Conservation (phyloP, 1,140 invertebrate species). For the Cherax quadricarinatus region DNA sequence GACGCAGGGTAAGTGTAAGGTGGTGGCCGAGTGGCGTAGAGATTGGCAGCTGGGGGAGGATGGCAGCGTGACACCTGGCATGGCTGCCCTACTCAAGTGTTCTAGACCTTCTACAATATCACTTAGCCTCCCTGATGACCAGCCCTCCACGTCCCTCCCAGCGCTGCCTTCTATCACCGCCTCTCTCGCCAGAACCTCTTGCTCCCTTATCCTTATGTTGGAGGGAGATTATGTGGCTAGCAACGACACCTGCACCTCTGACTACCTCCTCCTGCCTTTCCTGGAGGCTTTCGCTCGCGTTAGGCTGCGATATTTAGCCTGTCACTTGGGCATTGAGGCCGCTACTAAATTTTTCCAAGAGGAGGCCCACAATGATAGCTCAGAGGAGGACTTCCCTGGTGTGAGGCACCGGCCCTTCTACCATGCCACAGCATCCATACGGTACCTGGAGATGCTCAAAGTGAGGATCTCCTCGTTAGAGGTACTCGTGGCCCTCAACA, state of each 20-base stretch:
- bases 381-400: conserved; percentile 14
- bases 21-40: conserved; percentile 1
- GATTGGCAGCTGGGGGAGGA: neutral
- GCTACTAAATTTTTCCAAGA: neutral
- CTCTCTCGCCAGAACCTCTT: neutral
- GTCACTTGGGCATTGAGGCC: neutral
- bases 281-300: neutral
- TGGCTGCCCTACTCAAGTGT: neutral
- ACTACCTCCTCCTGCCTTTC: conserved; percentile 9
- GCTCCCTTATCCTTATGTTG: neutral
- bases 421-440: neutral
- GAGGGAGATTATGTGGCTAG: neutral
- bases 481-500: neutral
- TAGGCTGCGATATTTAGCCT: neutral
- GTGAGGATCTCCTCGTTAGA: conserved; percentile 2
- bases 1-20: neutral
- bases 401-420: neutral
- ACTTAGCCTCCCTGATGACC: neutral
- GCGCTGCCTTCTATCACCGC: neutral
- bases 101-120: neutral
- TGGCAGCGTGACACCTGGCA: neutral
- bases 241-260: neutral
- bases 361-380: neutral
- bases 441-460: conserved; percentile 1
- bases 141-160: neutral